Base-by-base conservation (phyloP, 2,797 vertebrate genomes). In the Pseudocheirus occidentalis region DNA sequence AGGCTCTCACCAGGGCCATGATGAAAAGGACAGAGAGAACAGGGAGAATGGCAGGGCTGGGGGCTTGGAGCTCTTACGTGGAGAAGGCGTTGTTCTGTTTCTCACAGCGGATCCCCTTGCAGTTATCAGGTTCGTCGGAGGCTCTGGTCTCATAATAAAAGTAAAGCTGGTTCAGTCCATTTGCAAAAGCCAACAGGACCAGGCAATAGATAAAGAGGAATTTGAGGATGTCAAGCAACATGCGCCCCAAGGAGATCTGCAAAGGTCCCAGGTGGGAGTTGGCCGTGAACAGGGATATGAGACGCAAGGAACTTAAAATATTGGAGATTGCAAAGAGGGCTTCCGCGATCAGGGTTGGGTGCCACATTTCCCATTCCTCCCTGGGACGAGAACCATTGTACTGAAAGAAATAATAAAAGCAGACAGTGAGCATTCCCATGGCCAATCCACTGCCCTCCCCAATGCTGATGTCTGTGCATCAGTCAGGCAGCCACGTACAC, bases 331-430 rank as follows among this genome's bases (percentile, higher is more conserved):
- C 99, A 97, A 99, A 99, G 96, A 99, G 99, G 2, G 99, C 99
- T 99, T 99, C 99, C 0, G 99, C 99, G 62, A 99, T 99, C 92
- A 99, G 99, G 2, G 99, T 99, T 0, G 99, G 99, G 97, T 99
- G 99, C 99, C 99, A 99, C 99, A 99, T 99, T 98, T 99, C 99
- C 99, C 99, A 99, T 98, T 99, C 99, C 98, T 99, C 99, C 97
- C 99, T 98, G 46, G 99, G 99, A 40, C 99, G 99, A 58, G 99
- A 99, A 27, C 99, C 99, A 93, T 99, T 99, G 96, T 99, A 99
- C 99, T 99, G 98, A 87, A 98, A 98, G 98, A 97, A 96, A 98
- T 46, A 97, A 97, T 34, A 96, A 93, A 92, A 94, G 93, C 3
- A 91, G 2, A 93, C 58, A 31, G 96, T 97, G 87, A 98, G 91